phyloP scores from a whole-genome alignment of 2,797 vertebrate genomes.

The Pitangus sulphuratus region DNA sequence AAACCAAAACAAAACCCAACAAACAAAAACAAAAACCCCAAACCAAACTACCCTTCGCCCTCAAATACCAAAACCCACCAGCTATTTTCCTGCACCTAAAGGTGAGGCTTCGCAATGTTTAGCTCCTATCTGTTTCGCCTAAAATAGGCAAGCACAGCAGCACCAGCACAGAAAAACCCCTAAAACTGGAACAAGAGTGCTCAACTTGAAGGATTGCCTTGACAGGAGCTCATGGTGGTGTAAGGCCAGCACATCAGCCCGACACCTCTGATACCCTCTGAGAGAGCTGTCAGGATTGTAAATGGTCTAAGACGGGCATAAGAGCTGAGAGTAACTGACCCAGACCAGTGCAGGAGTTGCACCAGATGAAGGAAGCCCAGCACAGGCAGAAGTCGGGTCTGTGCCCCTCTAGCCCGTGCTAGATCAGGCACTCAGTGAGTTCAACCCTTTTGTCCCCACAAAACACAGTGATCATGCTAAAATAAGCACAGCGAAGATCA shows the following conservation, averaged over 20 bases:
- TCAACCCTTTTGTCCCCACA: background rate
- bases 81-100: background rate
- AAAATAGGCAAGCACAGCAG: background rate
- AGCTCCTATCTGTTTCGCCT: too few species aligned
- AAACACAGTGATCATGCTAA: background rate
- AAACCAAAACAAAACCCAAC: background rate
- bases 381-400: background rate
- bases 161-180: background rate
- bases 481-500: fast-evolving
- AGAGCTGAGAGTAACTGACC: background rate
- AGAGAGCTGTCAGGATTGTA: background rate
- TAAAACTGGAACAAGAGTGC: background rate
- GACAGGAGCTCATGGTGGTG: background rate
- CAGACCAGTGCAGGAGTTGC: background rate
- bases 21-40: background rate
- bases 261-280: background rate
- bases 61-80: background rate
- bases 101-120: background rate
- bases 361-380: fast-evolving
- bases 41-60: fast-evolving
- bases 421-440: fast-evolving
- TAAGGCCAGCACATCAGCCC: fast-evolving
- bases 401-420: background rate
- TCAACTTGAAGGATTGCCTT: background rate
- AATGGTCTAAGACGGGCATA: background rate